Percentiles rank a stretch among this genome's conserved stretches.
Evolutionary conservation across 2,888 invertebrate genomes (phyloP).

Genomic region (Actias luna): DNA sequence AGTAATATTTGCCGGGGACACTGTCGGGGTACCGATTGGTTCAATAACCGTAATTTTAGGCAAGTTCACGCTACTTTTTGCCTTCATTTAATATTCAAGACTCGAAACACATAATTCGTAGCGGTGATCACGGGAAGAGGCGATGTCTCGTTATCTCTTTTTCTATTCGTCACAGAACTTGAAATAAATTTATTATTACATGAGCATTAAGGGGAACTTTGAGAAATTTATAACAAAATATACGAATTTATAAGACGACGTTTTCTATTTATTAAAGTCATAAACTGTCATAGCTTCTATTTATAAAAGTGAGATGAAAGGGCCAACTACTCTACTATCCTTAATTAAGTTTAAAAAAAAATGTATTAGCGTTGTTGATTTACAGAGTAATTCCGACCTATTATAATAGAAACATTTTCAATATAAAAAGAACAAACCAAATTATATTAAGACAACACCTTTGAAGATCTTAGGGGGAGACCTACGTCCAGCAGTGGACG

Average conservation of each 20-base stretch:
- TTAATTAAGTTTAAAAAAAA: not conserved
- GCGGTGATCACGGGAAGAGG: constrained; percentile 64
- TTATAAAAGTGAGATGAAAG: constrained; percentile 23
- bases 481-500: no score
- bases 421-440: not conserved
- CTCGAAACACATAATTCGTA: constrained; percentile 68
- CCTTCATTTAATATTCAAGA: constrained; percentile 66
- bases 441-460: no score
- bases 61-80: constrained; percentile 58
- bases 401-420: not conserved
- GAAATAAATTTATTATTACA: constrained; percentile 54
- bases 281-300: constrained; percentile 29
- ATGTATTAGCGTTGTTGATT: not conserved
- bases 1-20: constrained; percentile 42
- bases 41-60: constrained; percentile 64
- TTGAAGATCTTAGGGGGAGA: no score
- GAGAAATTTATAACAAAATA: constrained; percentile 41
- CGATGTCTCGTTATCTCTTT: constrained; percentile 64
- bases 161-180: constrained; percentile 62
- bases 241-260: constrained; percentile 37
- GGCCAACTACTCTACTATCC: constrained; percentile 14
- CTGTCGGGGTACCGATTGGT: constrained; percentile 53
- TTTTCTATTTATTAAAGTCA: constrained; percentile 39
- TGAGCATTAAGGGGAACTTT: constrained; percentile 52
- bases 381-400: not conserved